Evolutionary conservation across 1,140 invertebrate genomes (phyloP).

Genomic region (Pseudomyrmex sp.): DNA sequence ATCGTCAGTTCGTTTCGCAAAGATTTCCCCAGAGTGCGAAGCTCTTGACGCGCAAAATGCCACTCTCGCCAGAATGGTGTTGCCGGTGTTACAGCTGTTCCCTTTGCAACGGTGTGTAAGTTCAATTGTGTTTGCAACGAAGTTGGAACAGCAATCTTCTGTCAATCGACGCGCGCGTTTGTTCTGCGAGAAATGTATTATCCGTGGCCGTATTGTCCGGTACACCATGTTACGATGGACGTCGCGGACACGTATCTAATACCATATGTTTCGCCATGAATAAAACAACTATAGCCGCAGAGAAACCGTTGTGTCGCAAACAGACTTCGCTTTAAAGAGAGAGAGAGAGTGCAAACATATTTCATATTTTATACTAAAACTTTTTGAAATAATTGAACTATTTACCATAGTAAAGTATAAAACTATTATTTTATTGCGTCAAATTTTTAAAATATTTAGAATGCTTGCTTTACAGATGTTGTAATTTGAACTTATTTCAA

Average conservation of each 20-base stretch:
- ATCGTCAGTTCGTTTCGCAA: constrained; percentile 46
- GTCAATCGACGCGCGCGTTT: constrained; percentile 39
- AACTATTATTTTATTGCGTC: background rate
- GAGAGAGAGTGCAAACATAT: too few species aligned
- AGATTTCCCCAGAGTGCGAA: constrained; percentile 56
- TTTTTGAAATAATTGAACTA: too few species aligned
- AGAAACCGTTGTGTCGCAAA: constrained; percentile 14
- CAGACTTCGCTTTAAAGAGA: too few species aligned
- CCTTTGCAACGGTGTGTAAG: background rate
- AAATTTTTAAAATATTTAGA: background rate
- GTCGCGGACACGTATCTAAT: constrained; percentile 26
- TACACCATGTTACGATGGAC: background rate
- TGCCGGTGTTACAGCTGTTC: background rate
- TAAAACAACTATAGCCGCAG: constrained; percentile 33
- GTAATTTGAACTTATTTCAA: background rate
- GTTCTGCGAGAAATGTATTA: constrained; percentile 47
- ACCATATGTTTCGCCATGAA: constrained; percentile 46
- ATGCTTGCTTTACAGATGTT: background rate
- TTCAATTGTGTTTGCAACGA: constrained; percentile 36
- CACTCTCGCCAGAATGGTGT: background rate
- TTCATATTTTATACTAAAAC: too few species aligned
- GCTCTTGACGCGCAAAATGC: constrained; percentile 44
- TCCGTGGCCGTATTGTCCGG: constrained; percentile 8
- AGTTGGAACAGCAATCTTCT: constrained; percentile 57
- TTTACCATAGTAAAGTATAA: background rate